These are phyloP conservation scores for Cataglyphis albicans DNA, from an alignment of 2,888 invertebrate species.

Conservation along the genomic window DNA sequence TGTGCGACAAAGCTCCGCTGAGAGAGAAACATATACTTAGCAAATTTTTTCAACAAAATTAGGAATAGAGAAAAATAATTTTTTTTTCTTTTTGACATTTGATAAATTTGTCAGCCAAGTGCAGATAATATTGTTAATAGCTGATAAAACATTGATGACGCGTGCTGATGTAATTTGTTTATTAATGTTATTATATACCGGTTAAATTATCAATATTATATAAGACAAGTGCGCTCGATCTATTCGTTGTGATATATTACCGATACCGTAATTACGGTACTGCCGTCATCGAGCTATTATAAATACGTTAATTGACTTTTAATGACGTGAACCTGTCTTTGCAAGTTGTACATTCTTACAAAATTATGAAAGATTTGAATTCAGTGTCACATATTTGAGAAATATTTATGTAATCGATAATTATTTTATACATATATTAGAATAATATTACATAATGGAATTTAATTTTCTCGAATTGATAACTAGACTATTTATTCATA, in stretches of 20 bases:
- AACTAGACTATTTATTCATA: background rate
- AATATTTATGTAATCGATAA: background rate
- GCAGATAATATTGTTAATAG: background rate
- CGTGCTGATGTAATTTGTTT: constrained; percentile 5
- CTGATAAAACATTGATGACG: background rate
- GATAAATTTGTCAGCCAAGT: constrained; percentile 3
- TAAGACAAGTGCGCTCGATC: background rate
- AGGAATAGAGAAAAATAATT: background rate
- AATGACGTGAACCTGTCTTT: constrained; percentile 9
- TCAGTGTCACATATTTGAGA: background rate
- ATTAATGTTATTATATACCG: background rate
- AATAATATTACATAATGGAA: background rate
- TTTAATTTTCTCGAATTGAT: background rate
- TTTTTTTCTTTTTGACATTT: background rate
- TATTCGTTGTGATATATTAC: background rate
- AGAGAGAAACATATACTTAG: constrained; percentile 26
- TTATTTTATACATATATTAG: background rate
- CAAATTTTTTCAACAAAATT: background rate
- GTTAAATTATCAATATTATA: background rate
- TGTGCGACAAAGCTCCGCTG: background rate
- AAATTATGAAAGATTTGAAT: background rate
- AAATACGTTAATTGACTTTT: constrained; percentile 18
- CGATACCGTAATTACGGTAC: constrained; percentile 16
- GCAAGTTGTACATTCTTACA: background rate
- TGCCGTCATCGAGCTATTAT: background rate